A percentile compares a stretch with the other conserved stretches of the same genome.
phyloP scores from a whole-genome alignment of 2,113 vertebrate species.

The Oxygymnocypris stewartii region DNA sequence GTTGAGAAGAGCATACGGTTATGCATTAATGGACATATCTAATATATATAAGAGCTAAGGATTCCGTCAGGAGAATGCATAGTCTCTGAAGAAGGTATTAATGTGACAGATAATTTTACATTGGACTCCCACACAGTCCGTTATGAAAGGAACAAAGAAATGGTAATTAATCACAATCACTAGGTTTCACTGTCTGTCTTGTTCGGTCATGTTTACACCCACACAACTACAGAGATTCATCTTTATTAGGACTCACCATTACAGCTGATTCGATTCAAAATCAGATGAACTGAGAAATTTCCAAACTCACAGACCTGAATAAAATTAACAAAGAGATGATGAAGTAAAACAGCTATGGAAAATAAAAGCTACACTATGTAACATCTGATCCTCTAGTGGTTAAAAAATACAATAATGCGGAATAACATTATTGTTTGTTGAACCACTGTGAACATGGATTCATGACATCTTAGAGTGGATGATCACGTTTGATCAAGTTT shows the following conservation, averaged over 20 bases:
- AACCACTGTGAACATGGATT: too few species aligned
- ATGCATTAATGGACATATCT: constrained; percentile 8
- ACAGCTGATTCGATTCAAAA: constrained; percentile 70
- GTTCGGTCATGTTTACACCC: neutral
- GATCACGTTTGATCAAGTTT: too few species aligned
- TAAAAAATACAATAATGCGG: neutral
- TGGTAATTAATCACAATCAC: neutral
- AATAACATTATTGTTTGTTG: too few species aligned
- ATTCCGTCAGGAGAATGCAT: neutral
- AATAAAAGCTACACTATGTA: neutral
- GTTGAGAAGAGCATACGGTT: constrained; percentile 9
- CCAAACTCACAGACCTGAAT: constrained; percentile 77
- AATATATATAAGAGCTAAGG: neutral
- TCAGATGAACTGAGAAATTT: constrained; percentile 77
- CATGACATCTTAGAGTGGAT: too few species aligned
- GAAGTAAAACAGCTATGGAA: neutral
- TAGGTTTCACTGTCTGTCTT: constrained; percentile 3
- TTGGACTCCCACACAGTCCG: neutral
- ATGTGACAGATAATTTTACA: neutral
- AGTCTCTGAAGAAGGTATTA: neutral
- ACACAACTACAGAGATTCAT: neutral
- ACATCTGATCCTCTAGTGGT: neutral
- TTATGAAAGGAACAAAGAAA: constrained; percentile 26
- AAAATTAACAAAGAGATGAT: neutral
- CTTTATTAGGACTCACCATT: constrained; percentile 68